Evolutionary conservation across 2,888 invertebrate species (phyloP).

Genomic region (Morpho achilles): DNA sequence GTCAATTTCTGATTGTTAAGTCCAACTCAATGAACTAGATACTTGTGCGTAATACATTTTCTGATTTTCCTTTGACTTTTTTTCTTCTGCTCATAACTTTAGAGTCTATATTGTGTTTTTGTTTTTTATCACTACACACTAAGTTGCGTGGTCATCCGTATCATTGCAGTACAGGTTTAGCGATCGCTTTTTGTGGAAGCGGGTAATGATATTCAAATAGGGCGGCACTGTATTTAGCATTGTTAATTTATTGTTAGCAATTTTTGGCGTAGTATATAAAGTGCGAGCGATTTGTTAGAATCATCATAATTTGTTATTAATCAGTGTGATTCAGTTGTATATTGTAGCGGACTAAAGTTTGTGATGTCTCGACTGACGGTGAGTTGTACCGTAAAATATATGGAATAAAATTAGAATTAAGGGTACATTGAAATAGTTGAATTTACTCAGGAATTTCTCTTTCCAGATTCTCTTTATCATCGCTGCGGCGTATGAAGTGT

Average conservation of each 20-base stretch:
- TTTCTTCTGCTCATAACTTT: neutral
- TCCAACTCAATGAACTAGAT: neutral
- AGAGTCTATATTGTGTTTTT: slow-evolving; percentile 3
- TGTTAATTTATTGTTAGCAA: slow-evolving; percentile 70
- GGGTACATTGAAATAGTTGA: neutral
- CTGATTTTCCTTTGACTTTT: neutral
- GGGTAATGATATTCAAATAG: slow-evolving; percentile 71
- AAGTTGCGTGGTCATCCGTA: slow-evolving; percentile 26
- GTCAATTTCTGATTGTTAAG: slow-evolving; percentile 27
- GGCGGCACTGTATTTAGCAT: slow-evolving; percentile 62
- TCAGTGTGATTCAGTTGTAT: slow-evolving; percentile 48
- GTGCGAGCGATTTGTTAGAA: slow-evolving; percentile 52
- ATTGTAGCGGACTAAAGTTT: slow-evolving; percentile 40
- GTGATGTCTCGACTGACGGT: slow-evolving; percentile 71
- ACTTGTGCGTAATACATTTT: neutral
- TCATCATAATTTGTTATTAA: slow-evolving; percentile 47
- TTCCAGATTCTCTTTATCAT: slow-evolving; percentile 70
- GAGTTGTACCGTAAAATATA: slow-evolving; percentile 30
- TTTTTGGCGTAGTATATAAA: slow-evolving; percentile 70
- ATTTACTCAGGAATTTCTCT: neutral
- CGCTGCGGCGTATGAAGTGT: slow-evolving; percentile 63
- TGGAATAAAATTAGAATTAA: neutral
- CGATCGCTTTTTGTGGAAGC: slow-evolving; percentile 31
- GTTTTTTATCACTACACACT: slow-evolving; percentile 7
- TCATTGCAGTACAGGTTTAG: slow-evolving; percentile 30